Base-by-base conservation (phyloP, 2,797 vertebrate species). In the Scolopax bukidnonensis region DNA sequence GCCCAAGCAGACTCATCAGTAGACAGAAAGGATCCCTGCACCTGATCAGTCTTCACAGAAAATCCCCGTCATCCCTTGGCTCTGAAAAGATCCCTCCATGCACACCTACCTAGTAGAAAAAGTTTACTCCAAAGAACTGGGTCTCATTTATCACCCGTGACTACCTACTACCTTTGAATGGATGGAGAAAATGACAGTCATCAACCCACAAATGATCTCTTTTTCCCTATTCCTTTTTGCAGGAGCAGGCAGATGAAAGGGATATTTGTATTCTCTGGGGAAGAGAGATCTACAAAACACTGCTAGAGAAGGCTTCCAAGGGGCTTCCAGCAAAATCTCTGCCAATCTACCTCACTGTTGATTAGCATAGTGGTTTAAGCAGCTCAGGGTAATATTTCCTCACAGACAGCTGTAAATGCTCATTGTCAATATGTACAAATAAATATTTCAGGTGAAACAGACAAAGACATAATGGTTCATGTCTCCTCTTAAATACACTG, bases 401-500 rank as follows among this genome's bases (percentile, higher is more conserved):
- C 80, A 76, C 77, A 90, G 86, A 84, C 16, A 4, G 92, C 82
- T 96, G 86, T 89, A 96, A 96, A 96, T 93, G 80, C 86, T 97
- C 80, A 64, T 87, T 96, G 95, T 97, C 94, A 96, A 94, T 95
- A 96, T 96, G 95, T 94, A 82, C 91, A 96, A 95, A 96, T 90
- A 97, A 93, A 76, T 95, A 77, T 97, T 95, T 90, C 70, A 90
- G 87, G 74, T 76, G 76, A 64, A 95, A 90, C 64, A 88, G 88
- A 80, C 28, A 36, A 68, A 93, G 90, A 69, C 16, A 25, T 70
- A 60, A 63, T 2, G 3, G 73, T 56, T 93, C n/a, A 24, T 30
- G 57, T 69, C 92, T 94, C 64, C 21, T 73, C 64, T 96, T 87
- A 80, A 78, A 93, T 13, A 87, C 76, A 73, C 45, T 13, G 1